These are phyloP conservation scores for Drosophila kanekoi DNA, from an alignment of 2,888 invertebrate species.

Conservation along the genomic window DNA sequence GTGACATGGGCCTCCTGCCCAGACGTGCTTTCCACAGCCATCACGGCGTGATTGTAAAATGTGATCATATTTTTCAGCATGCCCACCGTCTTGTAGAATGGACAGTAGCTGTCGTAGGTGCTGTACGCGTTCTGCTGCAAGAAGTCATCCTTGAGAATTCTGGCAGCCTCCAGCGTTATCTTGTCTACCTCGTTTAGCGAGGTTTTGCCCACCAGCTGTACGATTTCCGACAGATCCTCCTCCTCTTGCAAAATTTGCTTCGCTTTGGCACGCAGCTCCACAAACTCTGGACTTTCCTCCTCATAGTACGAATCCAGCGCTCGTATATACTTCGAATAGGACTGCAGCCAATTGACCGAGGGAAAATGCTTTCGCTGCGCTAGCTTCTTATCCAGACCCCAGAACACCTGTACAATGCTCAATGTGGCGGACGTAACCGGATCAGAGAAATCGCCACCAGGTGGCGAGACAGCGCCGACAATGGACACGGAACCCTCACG, in stretches of 20 bases:
- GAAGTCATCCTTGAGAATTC: conserved; percentile 99
- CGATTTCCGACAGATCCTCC: conserved; percentile 99
- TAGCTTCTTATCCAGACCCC: conserved; percentile 99
- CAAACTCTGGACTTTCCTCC: conserved; percentile 98
- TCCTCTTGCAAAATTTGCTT: conserved; percentile 99
- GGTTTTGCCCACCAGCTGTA: conserved; percentile 99
- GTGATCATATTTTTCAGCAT: conserved; percentile 99
- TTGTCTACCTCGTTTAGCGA: conserved; percentile 99
- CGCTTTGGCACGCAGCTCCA: conserved; percentile 96
- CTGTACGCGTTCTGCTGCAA: conserved; percentile 99
- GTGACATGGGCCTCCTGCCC: conserved; percentile 99
- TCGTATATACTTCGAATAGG: conserved; percentile 99
- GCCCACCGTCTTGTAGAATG: conserved; percentile 99
- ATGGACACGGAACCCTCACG: conserved; percentile 99
- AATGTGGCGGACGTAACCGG: conserved; percentile 99
- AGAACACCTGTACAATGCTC: conserved; percentile 99
- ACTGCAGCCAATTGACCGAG: conserved; percentile 99
- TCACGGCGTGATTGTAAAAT: conserved; percentile 98
- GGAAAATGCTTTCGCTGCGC: conserved; percentile 99
- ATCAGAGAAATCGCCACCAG: conserved; percentile 99
- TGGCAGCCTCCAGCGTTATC: conserved; percentile 99
- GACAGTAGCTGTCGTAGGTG: conserved; percentile 97
- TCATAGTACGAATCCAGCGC: conserved; percentile 99
- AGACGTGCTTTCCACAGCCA: conserved; percentile 97
- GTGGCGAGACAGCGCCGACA: conserved; percentile 99